Evolutionary conservation across 2,113 vertebrate species (phyloP).

Genomic region (Phasianus colchicus): DNA sequence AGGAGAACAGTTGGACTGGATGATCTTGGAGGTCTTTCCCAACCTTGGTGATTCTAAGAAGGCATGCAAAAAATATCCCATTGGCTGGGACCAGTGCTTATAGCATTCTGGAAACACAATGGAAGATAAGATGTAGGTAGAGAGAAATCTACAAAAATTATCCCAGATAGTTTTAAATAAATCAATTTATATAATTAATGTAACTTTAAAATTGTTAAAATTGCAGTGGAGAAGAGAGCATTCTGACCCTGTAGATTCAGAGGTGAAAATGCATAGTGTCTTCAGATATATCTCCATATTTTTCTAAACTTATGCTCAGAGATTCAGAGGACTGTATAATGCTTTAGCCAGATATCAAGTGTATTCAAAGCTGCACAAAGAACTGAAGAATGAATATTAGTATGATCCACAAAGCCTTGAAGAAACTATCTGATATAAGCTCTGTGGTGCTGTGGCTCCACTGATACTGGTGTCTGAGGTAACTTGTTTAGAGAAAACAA

Average conservation of each 20-base stretch:
- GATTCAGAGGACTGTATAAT: not conserved
- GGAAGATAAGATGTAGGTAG: not conserved
- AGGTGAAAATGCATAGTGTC: not conserved
- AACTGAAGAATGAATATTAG: not conserved
- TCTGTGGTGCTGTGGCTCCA: not conserved
- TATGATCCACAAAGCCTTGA: not conserved
- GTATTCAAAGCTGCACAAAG: not conserved
- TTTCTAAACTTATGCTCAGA: not conserved
- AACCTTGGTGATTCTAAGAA: not conserved
- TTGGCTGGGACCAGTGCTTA: not conserved
- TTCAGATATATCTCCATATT: not conserved
- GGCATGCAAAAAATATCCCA: not conserved
- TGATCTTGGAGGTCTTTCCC: too few species aligned
- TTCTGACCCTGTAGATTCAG: not conserved
- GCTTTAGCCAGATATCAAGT: not conserved
- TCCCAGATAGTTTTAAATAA: not conserved
- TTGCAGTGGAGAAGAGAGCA: not conserved
- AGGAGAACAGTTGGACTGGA: too few species aligned
- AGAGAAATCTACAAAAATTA: not conserved
- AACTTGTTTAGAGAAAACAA: not conserved
- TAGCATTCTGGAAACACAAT: not conserved
- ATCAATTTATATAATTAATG: not conserved
- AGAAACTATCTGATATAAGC: not conserved
- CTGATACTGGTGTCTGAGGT: not conserved
- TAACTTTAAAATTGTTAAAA: not conserved